Base-by-base conservation (phyloP, 2,888 invertebrate genomes). In the Drosophila falleni region DNA sequence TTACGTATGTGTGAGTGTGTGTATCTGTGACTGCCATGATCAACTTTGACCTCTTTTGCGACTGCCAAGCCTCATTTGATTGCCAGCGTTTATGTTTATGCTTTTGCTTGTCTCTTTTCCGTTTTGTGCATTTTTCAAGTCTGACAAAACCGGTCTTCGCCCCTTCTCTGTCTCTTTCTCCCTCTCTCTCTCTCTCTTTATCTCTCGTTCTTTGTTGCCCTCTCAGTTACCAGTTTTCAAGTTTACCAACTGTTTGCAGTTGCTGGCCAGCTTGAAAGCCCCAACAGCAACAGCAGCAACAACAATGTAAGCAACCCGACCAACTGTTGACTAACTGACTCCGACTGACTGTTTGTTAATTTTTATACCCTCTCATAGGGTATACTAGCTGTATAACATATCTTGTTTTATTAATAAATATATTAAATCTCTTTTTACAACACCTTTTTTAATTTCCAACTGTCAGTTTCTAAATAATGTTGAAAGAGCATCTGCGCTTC, bases 31-130 rank as follows among this genome's bases (percentile, higher is more conserved):
- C 42, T 62, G 74, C 49, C 81, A 68, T 70, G 73, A 72, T 86
- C 86, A 86, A 87, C 86, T 86, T 81, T 86, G 88, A 86, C 86
- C 86, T 78, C 89, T 85, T 86, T 86, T 84, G 84, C 65, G 74
- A 74, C 75, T 78, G 70, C 68, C 78, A 78, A 85, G 80, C 87
- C 75, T 77, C 79, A 88, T 78, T 88, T 85, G 85, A 85, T 87
- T 79, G 89, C 75, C 89, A 86, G 66, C 81, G 66, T 81, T 89
- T 87, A 87, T 80, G 78, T 69, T 87, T 74, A 71, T 77, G 63
- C 55, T 68, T 62, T 63, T 59, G 72, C 42, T 64, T 73, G 61
- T 61, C 61, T 73, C 61, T 80, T 53, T 70, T 60, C 44, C 54
- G 71, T 78, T 88, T 82, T 74, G 71, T 86, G 81, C 87, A 70